Evolutionary conservation across 2,888 invertebrate species (phyloP).

Genomic region (Drosophila mayaguana): DNA sequence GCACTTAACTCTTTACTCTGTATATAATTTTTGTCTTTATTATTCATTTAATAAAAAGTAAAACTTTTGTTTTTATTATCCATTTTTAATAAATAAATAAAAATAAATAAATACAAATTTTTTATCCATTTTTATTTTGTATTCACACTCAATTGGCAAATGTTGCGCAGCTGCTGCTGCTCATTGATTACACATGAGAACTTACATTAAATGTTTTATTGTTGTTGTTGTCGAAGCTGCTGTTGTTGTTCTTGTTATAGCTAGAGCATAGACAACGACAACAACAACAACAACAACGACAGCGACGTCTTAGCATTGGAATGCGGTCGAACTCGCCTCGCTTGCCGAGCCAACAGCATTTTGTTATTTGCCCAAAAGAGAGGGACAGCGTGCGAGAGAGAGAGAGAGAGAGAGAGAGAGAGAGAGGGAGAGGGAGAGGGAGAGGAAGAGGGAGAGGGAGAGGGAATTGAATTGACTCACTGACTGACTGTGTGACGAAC

Average conservation of each 20-base stretch:
- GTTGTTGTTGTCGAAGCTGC: not conserved
- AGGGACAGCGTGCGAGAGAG: not conserved
- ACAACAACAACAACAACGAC: constrained; percentile 34
- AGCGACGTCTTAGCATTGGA: constrained; percentile 78
- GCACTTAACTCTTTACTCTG: not conserved
- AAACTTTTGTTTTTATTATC: not conserved
- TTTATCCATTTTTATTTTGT: not conserved
- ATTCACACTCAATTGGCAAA: constrained; percentile 31
- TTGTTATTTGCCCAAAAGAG: constrained; percentile 36
- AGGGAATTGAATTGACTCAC: constrained; percentile 31
- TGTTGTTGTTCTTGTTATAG: constrained; percentile 23
- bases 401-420: constrained; percentile 3
- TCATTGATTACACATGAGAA: constrained; percentile 69
- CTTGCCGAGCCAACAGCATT: constrained; percentile 62
- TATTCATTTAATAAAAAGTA: not conserved
- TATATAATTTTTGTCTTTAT: not conserved
- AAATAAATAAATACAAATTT: too few species aligned
- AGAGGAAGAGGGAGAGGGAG: not conserved
- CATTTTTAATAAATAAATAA: not conserved
- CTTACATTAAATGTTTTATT: constrained; percentile 27
- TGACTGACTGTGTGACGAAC: constrained; percentile 46
- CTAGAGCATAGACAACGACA: constrained; percentile 43
- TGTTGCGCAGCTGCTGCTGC: constrained; percentile 44
- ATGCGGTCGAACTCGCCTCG: constrained; percentile 82
- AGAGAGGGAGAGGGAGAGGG: not conserved